phyloP scores from a whole-genome alignment of 2,113 vertebrate species.

The Glaucomys volans region DNA sequence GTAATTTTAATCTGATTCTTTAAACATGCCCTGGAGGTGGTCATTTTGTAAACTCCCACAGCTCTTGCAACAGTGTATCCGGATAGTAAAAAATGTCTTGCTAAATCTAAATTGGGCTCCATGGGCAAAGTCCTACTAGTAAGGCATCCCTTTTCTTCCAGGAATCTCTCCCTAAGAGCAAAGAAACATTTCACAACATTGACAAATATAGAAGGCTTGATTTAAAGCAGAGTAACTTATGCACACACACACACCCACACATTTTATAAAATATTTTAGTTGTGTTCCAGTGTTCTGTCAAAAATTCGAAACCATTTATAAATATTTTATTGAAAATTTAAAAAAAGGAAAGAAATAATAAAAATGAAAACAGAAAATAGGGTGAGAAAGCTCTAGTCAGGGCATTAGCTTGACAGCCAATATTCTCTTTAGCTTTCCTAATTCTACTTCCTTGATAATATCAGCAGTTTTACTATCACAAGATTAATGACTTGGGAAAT shows the following conservation, averaged over 20 bases:
- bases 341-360: background rate
- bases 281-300: background rate
- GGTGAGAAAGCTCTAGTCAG: background rate
- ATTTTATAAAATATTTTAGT: background rate
- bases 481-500: constrained; percentile 76
- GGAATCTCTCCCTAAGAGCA: background rate
- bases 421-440: constrained; percentile 62
- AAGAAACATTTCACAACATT: background rate
- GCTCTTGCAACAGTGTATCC: background rate
- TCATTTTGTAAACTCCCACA: constrained; percentile 53
- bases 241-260: background rate
- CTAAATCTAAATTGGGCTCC: constrained; percentile 7
- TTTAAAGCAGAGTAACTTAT: constrained; percentile 40
- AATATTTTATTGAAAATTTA: background rate
- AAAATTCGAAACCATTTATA: constrained; percentile 32
- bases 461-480: constrained; percentile 54
- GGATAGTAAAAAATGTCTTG: constrained; percentile 24
- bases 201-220: background rate
- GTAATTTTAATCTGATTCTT: constrained; percentile 42
- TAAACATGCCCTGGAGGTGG: background rate
- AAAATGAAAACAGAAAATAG: background rate
- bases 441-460: constrained; percentile 55
- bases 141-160: background rate
- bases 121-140: background rate
- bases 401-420: constrained; percentile 8